Evolutionary conservation across 2,113 vertebrate genomes (phyloP), one percentile per base, ranked within the genome.

Genomic region (Neofelis nebulosa): DNA sequence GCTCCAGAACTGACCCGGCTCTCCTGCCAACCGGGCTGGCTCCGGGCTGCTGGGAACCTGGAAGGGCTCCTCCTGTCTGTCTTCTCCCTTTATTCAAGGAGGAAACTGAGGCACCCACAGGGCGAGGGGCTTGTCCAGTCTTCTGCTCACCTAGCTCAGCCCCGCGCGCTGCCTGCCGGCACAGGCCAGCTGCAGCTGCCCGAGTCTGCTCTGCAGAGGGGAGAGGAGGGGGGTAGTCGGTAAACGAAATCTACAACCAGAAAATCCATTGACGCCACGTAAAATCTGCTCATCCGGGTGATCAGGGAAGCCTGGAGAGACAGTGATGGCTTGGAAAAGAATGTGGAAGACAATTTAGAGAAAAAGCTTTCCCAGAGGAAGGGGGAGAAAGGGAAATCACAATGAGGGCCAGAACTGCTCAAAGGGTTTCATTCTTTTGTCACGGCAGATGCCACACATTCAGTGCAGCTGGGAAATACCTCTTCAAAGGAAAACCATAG

Each of bases 401-500:
- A 5, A 21, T 2, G 14, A 45, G 41, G 45, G 63, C 55, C 48
- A 69, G 88, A 14, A 74, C 66, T 88, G 85, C 93, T 93, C 29
- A 3, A 41, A 81, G 81, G 63, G n/a, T 33, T 90, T 69, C 83
- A 45, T 78, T 74, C 79, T 85, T 78, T 66, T 82, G 88, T 81
- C 66, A 63, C 13, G 88, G 80, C 73, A 93, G 66, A 96, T 91
- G 57, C 73, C 71, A 69, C 3, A 6, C 80, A 71, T 45, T 71
- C 50, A 2, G 7, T 71, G n/a, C 55, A 57, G 93, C 93, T 89
- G 85, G 93, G 65, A 63, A 74, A 21, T 52, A 31, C 31, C 52
- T 82, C 91, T 97, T 97, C 95, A 83, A 93, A 95, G 93, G 76
- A 52, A 95, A 94, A 97, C 66, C 63, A 66, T 7, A 11, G 19